phyloP scores from a whole-genome alignment of 2,888 invertebrate genomes.

The Campoletis raptor region DNA sequence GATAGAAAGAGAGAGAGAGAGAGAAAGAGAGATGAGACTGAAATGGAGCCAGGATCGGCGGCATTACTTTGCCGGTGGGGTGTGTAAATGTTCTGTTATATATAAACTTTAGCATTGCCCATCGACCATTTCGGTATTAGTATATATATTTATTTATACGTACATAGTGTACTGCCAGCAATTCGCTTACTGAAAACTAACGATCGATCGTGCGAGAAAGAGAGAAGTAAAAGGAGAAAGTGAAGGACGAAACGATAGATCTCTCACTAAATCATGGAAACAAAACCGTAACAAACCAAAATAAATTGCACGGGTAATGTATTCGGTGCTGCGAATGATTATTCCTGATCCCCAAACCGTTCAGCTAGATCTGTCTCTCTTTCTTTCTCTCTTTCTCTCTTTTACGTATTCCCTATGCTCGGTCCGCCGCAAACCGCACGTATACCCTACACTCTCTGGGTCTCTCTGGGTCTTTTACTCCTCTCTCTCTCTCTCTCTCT shows the following conservation, averaged over 20 bases:
- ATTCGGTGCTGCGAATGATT: conserved; percentile 83
- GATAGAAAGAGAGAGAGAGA: no score
- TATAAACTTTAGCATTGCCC: conserved; percentile 40
- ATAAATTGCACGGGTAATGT: conserved; percentile 83
- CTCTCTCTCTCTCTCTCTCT: no score
- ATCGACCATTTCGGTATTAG: conserved; percentile 42
- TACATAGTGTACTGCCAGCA: conserved; percentile 74
- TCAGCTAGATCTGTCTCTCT: conserved; percentile 51
- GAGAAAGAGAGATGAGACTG: conserved; percentile 54
- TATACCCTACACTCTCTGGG: conserved; percentile 45
- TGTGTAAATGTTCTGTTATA: conserved; percentile 53
- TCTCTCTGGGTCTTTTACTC: background rate
- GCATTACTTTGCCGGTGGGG: conserved; percentile 50
- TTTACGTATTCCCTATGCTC: conserved; percentile 38
- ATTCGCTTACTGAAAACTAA: conserved; percentile 82
- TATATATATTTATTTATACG: conserved; percentile 41
- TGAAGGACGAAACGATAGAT: conserved; percentile 56
- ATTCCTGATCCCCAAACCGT: conserved; percentile 78
- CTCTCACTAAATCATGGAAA: conserved; percentile 79
- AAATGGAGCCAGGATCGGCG: conserved; percentile 44
- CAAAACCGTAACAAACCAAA: conserved; percentile 82
- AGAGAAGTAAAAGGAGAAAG: conserved; percentile 59
- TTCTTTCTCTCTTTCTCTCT: conserved; percentile 38
- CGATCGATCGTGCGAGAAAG: conserved; percentile 69
- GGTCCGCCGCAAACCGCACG: conserved; percentile 64